phyloP scores from a whole-genome alignment of 2,113 vertebrate genomes.

The Eidolon helvum region DNA sequence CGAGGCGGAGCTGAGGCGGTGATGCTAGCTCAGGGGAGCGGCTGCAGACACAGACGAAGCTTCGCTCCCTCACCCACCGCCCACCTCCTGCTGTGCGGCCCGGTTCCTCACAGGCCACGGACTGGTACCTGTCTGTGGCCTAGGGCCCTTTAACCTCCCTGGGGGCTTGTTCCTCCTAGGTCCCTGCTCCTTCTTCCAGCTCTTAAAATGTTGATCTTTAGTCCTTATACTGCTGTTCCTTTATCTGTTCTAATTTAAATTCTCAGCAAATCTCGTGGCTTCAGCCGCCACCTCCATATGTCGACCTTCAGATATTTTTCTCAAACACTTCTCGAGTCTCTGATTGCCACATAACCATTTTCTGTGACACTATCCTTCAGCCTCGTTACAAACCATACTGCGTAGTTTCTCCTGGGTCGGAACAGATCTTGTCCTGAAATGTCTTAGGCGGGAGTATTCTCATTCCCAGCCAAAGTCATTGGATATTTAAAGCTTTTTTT shows the following conservation, averaged over 20 bases:
- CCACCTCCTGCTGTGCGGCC: too few species aligned
- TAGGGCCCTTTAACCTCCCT: not conserved
- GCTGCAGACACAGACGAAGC: too few species aligned
- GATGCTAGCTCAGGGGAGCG: fast-evolving
- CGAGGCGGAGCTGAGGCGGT: too few species aligned
- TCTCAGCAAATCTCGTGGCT: not conserved
- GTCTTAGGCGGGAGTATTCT: not conserved
- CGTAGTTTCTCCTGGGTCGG: not conserved
- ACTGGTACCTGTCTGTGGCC: too few species aligned
- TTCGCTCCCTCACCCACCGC: too few species aligned
- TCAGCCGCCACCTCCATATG: too few species aligned
- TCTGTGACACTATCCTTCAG: not conserved
- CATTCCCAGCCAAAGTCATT: not conserved
- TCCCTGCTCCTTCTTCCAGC: not conserved
- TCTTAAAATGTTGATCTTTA: not conserved
- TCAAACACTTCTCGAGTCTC: not conserved
- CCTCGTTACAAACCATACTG: not conserved
- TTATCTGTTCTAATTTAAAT: not conserved
- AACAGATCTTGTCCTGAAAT: not conserved
- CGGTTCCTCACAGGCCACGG: too few species aligned
- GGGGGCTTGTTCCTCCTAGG: too few species aligned
- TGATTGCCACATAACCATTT: not conserved
- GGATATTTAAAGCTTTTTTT: not conserved
- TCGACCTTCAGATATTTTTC: not conserved
- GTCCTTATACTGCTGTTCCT: not conserved